Percentiles rank a stretch among this genome's conserved stretches.
These are phyloP conservation scores for Neolamprologus toae DNA, from an alignment of 2,113 vertebrate genomes.

Conservation along the genomic window DNA sequence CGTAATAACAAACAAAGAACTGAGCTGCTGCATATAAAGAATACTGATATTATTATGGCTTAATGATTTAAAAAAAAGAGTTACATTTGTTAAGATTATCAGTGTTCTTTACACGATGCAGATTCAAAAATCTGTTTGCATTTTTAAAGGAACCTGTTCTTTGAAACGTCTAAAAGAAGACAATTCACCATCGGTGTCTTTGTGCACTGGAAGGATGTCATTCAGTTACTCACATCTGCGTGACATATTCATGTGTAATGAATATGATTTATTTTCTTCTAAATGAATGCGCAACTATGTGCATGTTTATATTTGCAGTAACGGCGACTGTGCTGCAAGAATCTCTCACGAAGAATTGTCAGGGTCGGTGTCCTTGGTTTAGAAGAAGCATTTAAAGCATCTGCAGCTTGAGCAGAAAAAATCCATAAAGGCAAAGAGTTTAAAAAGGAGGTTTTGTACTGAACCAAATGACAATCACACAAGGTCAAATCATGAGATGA, in stretches of 20 bases:
- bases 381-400: neutral
- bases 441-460: neutral
- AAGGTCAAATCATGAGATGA: neutral
- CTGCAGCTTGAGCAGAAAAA: neutral
- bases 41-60: neutral
- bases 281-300: neutral
- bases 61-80: neutral
- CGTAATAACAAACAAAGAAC: neutral
- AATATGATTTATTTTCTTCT: neutral
- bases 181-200: neutral
- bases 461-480: neutral
- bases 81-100: neutral
- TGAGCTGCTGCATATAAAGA: neutral
- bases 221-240: neutral
- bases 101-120: neutral
- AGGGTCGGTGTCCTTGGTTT: neutral
- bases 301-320: neutral
- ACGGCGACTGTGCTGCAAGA: neutral
- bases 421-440: neutral
- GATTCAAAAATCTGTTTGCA: neutral
- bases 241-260: neutral
- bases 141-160: neutral
- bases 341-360: neutral
- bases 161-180: neutral
- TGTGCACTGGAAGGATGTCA: neutral